Percentiles rank a stretch among this genome's conserved stretches.
phyloP scores from a whole-genome alignment of 2,113 vertebrate species.

The Rana temporaria region DNA sequence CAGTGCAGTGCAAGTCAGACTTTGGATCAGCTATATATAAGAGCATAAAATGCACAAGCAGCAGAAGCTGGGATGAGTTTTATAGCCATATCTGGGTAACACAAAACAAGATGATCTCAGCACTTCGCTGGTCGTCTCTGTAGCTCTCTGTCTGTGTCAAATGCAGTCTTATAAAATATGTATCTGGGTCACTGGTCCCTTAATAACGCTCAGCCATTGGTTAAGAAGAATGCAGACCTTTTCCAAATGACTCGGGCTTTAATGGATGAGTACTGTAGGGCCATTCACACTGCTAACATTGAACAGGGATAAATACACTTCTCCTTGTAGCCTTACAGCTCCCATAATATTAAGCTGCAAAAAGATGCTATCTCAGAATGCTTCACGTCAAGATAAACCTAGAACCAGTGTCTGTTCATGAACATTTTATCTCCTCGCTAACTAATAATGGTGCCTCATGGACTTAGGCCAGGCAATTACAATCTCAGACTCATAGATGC shows the following conservation, averaged over 20 bases:
- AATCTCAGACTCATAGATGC: no score
- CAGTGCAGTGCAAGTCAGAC: not conserved
- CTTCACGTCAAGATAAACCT: not conserved
- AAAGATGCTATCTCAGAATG: conserved; percentile 4
- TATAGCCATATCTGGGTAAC: conserved; percentile 10
- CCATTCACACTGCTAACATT: conserved; percentile 4
- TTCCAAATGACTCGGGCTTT: conserved; percentile 32
- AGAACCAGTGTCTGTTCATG: not conserved
- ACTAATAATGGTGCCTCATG: not conserved
- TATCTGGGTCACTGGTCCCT: conserved; percentile 29
- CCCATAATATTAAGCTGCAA: not conserved
- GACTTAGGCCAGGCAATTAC: no score
- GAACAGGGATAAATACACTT: conserved; percentile 23
- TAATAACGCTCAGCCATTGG: conserved; percentile 21
- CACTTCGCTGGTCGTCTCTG: conserved; percentile 10
- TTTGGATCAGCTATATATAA: conserved; percentile 3
- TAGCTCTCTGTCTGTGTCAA: conserved; percentile 29
- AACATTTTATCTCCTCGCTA: not conserved
- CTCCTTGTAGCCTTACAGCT: conserved; percentile 9
- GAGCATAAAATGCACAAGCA: conserved; percentile 1
- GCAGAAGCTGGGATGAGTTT: conserved; percentile 8
- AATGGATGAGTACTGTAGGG: conserved; percentile 10
- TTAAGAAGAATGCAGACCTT: conserved; percentile 19
- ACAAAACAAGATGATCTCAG: conserved; percentile 25
- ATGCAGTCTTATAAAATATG: conserved; percentile 27